Evolutionary conservation across 1,140 invertebrate genomes (phyloP).

Genomic region (Solen grandis): DNA sequence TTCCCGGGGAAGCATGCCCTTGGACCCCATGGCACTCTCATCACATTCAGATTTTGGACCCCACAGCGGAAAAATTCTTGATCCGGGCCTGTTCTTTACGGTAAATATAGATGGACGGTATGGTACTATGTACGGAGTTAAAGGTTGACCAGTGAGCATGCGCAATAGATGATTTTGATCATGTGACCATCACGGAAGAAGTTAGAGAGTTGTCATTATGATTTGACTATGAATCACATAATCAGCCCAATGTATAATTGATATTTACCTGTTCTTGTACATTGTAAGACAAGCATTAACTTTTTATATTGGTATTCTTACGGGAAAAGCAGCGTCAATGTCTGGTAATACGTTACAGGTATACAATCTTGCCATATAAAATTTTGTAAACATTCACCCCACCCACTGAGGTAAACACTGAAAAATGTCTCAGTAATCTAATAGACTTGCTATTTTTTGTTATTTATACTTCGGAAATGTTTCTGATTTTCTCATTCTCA

Average conservation of each 20-base stretch:
- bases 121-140: too few relatives aligned
- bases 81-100: too few relatives aligned
- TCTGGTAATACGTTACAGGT: constrained; percentile 57
- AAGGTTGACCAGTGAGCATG: too few relatives aligned
- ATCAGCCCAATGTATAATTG: neutral
- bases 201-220: constrained; percentile 40
- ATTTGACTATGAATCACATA: constrained; percentile 56
- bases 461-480: neutral
- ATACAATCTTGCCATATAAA: neutral
- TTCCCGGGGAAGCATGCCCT: too few relatives aligned
- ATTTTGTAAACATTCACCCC: constrained; percentile 29
- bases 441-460: too few relatives aligned
- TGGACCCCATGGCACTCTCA: too few relatives aligned
- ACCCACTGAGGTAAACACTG: constrained; percentile 4
- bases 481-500: neutral
- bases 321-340: constrained; percentile 12
- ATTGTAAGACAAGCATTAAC: neutral
- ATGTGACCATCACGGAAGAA: constrained; percentile 52
- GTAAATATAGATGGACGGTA: too few relatives aligned
- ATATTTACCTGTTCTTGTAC: neutral
- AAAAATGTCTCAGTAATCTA: neutral
- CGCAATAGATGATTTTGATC: too few relatives aligned
- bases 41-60: too few relatives aligned
- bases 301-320: too few relatives aligned
- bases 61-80: too few relatives aligned